Evolutionary conservation across 2,888 invertebrate species (phyloP), one percentile per base, ranked within the genome.

Genomic region (Pyrgus malvae): DNA sequence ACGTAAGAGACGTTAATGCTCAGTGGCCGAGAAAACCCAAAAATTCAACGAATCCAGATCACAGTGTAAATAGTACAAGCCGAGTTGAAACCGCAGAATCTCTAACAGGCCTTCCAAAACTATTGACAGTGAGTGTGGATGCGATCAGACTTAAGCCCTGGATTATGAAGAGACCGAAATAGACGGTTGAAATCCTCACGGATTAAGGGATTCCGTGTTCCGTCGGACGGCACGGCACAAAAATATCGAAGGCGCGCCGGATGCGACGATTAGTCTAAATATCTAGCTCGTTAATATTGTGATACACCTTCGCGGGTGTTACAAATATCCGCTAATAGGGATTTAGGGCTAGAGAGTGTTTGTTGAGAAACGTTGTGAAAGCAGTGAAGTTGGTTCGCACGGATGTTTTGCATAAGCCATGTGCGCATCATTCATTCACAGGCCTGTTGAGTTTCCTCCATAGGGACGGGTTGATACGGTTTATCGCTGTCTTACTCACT

Each of bases 81-180:
- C 72, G 75, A 74, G 69, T 68, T 64, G 70, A 74, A 68, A 86
- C 89, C 89, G 80, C 89, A 88, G 85, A 85, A 87, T 85, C 84
- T 72, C 69, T 82, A 81, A 78, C 82, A 74, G 82, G 79, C 81
- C 85, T 83, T 86, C 86, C 78, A 74, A 86, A 90, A 90, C 90
- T 90, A 90, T 90, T 89, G 90, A 90, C 90, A 89, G 89, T 83
- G 84, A 84, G 87, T 88, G 88, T 89, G 90, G 90, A 87, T 85
- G 85, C 89, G 86, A 90, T 90, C 90, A 87, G 78, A 80, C 83
- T 84, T 90, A 90, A 90, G 85, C 88, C 74, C 49, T 74, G 89
- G 89, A 89, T 90, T 90, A 89, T 87, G 86, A 89, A 80, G 81
- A 84, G 87, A 88, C 90, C 89, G 80, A 90, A 90, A 90, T 90